Conservation (phyloP, 2,797 vertebrate genomes). For the Acanthornis magna region DNA sequence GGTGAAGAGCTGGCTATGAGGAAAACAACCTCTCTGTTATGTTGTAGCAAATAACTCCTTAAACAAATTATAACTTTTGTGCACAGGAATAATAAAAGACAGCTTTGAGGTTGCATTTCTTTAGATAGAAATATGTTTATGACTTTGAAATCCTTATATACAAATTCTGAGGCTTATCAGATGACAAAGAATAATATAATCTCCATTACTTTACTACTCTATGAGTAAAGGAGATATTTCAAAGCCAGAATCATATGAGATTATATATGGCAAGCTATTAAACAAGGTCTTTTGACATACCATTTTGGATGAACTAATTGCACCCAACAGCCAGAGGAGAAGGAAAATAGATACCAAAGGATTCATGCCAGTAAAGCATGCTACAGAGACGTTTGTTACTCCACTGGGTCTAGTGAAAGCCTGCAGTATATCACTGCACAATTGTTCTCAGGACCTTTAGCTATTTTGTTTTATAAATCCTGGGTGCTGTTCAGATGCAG, state of each 20-base stretch:
- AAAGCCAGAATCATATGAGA: slow-evolving; percentile 11
- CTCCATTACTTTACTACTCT: neutral
- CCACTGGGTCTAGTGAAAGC: slow-evolving; percentile 27
- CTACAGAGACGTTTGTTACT: slow-evolving; percentile 33
- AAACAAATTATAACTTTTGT: neutral
- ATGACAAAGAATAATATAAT: slow-evolving; percentile 20
- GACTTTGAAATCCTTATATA: neutral
- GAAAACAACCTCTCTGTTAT: neutral
- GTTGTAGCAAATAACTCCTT: neutral
- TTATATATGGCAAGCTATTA: slow-evolving; percentile 36
- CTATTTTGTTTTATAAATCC: slow-evolving; percentile 48
- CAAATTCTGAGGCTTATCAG: slow-evolving; percentile 4
- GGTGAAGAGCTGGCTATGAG: neutral
- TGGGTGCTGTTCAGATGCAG: slow-evolving; percentile 15
- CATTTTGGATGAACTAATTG: slow-evolving; percentile 41
- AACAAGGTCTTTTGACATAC: slow-evolving; percentile 4
- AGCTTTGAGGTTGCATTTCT: neutral
- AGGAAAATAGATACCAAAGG: slow-evolving; percentile 41
- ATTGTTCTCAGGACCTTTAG: slow-evolving; percentile 51
- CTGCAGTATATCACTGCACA: slow-evolving; percentile 8
- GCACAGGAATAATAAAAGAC: neutral
- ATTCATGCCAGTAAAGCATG: slow-evolving; percentile 15
- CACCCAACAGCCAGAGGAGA: neutral
- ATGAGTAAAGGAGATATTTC: slow-evolving; percentile 26
- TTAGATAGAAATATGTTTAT: neutral